Evolutionary conservation across 2,113 vertebrate species (phyloP).

Genomic region (Phylloscopus whistleri): DNA sequence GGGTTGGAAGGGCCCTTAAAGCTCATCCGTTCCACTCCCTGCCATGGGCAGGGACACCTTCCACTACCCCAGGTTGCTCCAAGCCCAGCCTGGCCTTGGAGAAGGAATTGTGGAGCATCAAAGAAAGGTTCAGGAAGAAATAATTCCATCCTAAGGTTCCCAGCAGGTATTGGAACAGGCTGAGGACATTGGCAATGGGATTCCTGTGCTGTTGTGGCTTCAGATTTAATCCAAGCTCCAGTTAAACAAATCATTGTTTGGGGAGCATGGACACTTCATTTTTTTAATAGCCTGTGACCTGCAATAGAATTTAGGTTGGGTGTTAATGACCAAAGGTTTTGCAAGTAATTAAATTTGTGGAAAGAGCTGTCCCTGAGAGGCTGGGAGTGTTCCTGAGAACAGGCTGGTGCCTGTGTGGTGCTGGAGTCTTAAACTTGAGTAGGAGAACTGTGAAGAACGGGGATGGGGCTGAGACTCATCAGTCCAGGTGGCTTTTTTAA

Average conservation of each 20-base stretch:
- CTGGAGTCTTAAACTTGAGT: background rate
- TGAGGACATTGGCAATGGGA: background rate
- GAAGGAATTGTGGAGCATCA: background rate
- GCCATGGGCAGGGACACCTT: background rate
- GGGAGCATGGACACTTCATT: conserved; percentile 40
- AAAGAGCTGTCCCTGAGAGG: conserved; percentile 62
- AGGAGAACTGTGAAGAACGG: rapidly evolving
- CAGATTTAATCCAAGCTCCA: background rate
- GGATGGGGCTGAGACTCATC: background rate
- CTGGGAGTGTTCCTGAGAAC: background rate
- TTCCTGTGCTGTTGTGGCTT: background rate
- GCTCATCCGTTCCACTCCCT: too few species aligned
- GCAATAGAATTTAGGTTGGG: conserved; percentile 62
- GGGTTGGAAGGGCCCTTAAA: background rate
- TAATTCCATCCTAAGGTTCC: background rate
- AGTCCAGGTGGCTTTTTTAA: background rate
- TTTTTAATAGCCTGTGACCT: conserved; percentile 69
- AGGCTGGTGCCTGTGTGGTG: background rate
- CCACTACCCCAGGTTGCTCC: background rate
- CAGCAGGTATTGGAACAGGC: background rate
- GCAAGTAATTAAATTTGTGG: conserved; percentile 72
- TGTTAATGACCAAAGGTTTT: conserved; percentile 77
- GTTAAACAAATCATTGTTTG: conserved; percentile 27
- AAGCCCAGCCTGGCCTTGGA: background rate
- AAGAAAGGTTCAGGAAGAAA: background rate